Evolutionary conservation across 2,888 invertebrate genomes (phyloP).

Genomic region (Toxonevra muliebris): DNA sequence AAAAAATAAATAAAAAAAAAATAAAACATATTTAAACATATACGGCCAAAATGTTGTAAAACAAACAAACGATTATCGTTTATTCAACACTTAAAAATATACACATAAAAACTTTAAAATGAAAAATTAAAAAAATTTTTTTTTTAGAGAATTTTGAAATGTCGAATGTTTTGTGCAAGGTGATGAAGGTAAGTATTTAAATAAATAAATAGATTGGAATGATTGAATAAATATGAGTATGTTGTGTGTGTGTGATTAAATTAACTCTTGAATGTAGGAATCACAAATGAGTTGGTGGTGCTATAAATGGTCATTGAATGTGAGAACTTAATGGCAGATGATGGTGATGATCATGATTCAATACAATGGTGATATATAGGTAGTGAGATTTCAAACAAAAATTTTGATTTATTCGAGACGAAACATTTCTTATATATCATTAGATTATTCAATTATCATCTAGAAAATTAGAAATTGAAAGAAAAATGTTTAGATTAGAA

Average conservation of each 20-base stretch:
- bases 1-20: slow-evolving; percentile 5
- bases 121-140: background rate
- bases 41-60: background rate
- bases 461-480: slow-evolving; percentile 62
- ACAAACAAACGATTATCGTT: background rate
- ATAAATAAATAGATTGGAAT: slow-evolving; percentile 14
- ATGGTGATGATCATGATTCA: background rate
- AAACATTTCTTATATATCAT: slow-evolving; percentile 28
- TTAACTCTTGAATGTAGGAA: slow-evolving; percentile 15
- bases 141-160: slow-evolving; percentile 25
- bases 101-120: background rate
- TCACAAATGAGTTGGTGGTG: slow-evolving; percentile 15
- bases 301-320: background rate
- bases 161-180: slow-evolving; percentile 34
- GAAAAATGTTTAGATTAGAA: slow-evolving; percentile 58
- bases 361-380: slow-evolving; percentile 10
- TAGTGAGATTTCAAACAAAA: slow-evolving; percentile 29
- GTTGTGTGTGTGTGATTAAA: slow-evolving; percentile 11
- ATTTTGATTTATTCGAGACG: slow-evolving; percentile 30
- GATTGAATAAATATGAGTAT: slow-evolving; percentile 13
- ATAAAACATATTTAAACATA: slow-evolving; percentile 11
- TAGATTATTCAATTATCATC: slow-evolving; percentile 51
- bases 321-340: slow-evolving; percentile 6
- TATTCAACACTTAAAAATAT: slow-evolving; percentile 15
- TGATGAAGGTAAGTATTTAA: slow-evolving; percentile 13